Base-by-base conservation (phyloP, 64 coral and sea anemone genomes). In the Porites australiensis region DNA sequence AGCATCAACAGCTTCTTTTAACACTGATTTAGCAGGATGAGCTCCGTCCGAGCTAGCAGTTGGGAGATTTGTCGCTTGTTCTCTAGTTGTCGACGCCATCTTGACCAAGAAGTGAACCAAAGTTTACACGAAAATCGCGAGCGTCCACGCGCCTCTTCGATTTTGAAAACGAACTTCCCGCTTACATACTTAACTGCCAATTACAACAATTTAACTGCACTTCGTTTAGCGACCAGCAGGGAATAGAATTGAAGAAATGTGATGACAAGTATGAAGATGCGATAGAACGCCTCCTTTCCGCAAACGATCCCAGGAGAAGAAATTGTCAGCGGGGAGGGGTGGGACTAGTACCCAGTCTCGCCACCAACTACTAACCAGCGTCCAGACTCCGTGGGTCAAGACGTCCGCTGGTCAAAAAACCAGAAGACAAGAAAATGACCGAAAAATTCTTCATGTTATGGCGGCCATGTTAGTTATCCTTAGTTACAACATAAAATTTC, bases 1-100 rank as follows among this genome's bases (percentile, higher is more conserved):
- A 87, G 95, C 95, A 88, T 97, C 95, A 72, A 97, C 95, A 71
- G 95, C 95, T 97, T 97, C 95, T 94, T 97, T 97, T 16, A 97
- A 75, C 49, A 97, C 95, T 43, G 92, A 93, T 90, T 97, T 97
- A 0, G 86, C 92, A 43, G 89, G 89, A 93, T 86, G 87, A 59
- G 82, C 62, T 37, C 95, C 88, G 43, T 83, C 82, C 52, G 82
- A 78, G 27, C 0, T 37, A 69, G 37, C 62, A 11, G 10, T 64
- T 21, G 81, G 81, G 18, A 67, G 44, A 83, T 67, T 64, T 27
- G 46, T 8, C 44, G 81, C 15, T 50, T 67, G 81, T 83, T 83
- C 62, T 19, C 13, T 44, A 16, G 81, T 83, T 19, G 81, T 3
- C 18, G 27, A 37, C 27, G 81, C 81, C 81, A 68, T 68, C 58